phyloP scores from a whole-genome alignment of 1,140 invertebrate genomes.

The Calliopsis andreniformis region DNA sequence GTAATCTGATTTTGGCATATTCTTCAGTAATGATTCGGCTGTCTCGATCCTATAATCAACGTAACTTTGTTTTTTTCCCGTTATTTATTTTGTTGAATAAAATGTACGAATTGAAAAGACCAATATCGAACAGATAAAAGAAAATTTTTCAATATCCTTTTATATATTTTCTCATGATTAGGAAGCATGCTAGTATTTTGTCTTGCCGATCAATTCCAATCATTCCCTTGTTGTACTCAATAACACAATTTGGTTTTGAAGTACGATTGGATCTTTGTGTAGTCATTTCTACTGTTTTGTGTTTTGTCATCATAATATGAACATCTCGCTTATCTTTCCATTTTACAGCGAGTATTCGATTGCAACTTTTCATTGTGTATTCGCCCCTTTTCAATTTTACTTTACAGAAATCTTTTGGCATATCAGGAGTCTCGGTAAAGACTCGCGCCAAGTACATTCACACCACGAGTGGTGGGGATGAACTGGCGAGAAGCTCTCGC shows the following conservation, averaged over 20 bases:
- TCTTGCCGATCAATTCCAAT: slow-evolving; percentile 45
- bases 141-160: slow-evolving; percentile 42
- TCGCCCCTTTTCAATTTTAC: slow-evolving; percentile 48
- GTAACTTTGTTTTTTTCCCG: slow-evolving; percentile 8
- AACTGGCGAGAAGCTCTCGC: too few species aligned
- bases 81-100: slow-evolving; percentile 10
- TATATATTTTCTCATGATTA: slow-evolving; percentile 45
- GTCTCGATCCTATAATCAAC: slow-evolving; percentile 15
- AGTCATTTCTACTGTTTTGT: slow-evolving; percentile 36
- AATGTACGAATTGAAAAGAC: slow-evolving; percentile 27
- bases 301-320: slow-evolving; percentile 29
- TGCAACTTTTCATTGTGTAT: slow-evolving; percentile 17
- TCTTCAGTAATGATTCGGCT: slow-evolving; percentile 15
- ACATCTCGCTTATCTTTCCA: slow-evolving; percentile 47
- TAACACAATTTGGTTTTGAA: slow-evolving; percentile 36
- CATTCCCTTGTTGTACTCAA: slow-evolving; percentile 47
- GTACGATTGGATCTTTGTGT: slow-evolving; percentile 26
- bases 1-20: slow-evolving; percentile 17
- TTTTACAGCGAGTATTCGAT: slow-evolving; percentile 34
- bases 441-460: too few species aligned
- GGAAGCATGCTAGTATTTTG: slow-evolving; percentile 47
- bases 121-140: too few species aligned
- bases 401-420: slow-evolving; percentile 47
- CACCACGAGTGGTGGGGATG: too few species aligned
- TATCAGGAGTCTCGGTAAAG: too few species aligned